phyloP scores from a whole-genome alignment of 2,888 invertebrate species.

The Thecophora atra region DNA sequence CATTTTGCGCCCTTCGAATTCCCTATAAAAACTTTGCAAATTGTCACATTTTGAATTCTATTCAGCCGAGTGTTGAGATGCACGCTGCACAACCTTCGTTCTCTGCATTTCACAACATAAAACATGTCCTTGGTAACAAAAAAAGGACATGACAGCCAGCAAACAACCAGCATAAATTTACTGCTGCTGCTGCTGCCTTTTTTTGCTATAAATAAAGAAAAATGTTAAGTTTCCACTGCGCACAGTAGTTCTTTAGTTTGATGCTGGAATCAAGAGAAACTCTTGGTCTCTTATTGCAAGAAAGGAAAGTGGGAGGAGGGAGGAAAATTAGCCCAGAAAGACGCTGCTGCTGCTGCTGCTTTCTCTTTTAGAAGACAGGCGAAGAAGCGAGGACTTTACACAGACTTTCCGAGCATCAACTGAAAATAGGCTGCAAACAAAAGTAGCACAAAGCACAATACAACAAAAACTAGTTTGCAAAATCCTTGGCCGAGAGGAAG shows the following conservation, averaged over 20 bases:
- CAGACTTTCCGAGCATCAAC: not conserved
- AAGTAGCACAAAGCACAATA: not conserved
- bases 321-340: not conserved
- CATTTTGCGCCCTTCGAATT: too few relatives aligned
- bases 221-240: slow-evolving; percentile 10
- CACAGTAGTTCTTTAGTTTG: not conserved
- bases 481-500: slow-evolving; percentile 36
- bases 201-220: slow-evolving; percentile 11
- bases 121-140: slow-evolving; percentile 24
- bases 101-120: not conserved
- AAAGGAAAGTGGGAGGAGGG: not conserved
- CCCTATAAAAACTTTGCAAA: too few relatives aligned
- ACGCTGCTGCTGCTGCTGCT: too few relatives aligned
- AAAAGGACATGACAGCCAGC: not conserved
- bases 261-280: not conserved
- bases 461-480: slow-evolving; percentile 10
- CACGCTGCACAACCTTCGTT: slow-evolving; percentile 9
- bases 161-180: slow-evolving; percentile 4
- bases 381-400: not conserved
- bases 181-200: not conserved
- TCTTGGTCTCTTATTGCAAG: too few relatives aligned
- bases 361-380: not conserved
- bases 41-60: too few relatives aligned
- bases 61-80: too few relatives aligned
- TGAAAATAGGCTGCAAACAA: slow-evolving; percentile 19